phyloP scores from a whole-genome alignment of 2,797 vertebrate genomes.

The Corythornis leucogaster region DNA sequence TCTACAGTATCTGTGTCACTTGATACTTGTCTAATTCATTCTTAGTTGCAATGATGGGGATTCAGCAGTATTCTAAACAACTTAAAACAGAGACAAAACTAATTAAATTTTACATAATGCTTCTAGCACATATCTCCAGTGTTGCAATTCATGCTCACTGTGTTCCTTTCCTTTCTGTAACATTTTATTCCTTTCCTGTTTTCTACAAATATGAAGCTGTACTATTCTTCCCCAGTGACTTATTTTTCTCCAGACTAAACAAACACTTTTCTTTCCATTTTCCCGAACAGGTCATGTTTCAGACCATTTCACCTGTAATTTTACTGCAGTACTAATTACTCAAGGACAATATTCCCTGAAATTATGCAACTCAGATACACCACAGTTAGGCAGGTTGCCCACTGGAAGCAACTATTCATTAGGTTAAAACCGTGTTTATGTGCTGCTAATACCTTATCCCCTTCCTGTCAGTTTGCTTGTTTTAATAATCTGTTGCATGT shows the following conservation, averaged over 20 bases:
- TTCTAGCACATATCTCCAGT: neutral
- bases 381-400: neutral
- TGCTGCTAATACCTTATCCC: neutral
- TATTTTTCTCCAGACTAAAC: neutral
- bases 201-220: neutral
- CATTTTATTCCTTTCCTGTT: neutral
- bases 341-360: neutral
- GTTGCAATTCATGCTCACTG: neutral
- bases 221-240: neutral
- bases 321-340: neutral
- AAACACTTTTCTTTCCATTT: neutral
- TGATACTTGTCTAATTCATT: neutral
- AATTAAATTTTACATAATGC: neutral
- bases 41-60: neutral
- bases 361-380: neutral
- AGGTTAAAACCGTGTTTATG: neutral
- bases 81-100: neutral
- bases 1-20: neutral
- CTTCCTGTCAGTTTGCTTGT: neutral
- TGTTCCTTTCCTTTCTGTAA: neutral
- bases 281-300: conserved; percentile 3
- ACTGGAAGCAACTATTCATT: neutral
- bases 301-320: conserved; percentile 7
- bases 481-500: neutral
- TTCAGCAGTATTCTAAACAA: neutral